A percentile compares a stretch with the other conserved stretches of the same genome.
These are phyloP conservation scores for Drosophila orosa DNA, from an alignment of 1,140 invertebrate genomes.

Conservation along the genomic window DNA sequence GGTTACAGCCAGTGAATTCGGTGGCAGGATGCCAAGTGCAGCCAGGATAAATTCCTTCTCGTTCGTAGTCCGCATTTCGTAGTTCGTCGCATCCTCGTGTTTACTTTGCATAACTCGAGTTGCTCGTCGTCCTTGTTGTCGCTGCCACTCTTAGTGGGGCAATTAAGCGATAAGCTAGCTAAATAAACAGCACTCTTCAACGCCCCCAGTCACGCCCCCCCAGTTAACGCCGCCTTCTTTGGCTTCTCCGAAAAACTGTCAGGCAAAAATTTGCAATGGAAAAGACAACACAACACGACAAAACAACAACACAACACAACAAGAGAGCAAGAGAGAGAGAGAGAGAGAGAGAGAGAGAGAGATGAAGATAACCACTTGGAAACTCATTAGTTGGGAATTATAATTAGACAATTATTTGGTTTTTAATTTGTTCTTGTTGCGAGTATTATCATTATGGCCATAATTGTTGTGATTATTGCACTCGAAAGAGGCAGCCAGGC, in stretches of 20 bases:
- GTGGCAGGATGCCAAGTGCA: conserved; percentile 9
- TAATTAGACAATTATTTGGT: conserved; percentile 79
- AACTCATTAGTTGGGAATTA: conserved; percentile 77
- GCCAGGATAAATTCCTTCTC: not conserved
- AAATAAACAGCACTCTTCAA: conserved; percentile 57
- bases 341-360: not conserved
- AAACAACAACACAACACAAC: conserved; percentile 1
- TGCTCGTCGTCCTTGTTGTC: conserved; percentile 41
- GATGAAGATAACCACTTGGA: conserved; percentile 76
- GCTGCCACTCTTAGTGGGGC: conserved; percentile 57
- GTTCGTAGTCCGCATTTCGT: conserved; percentile 2
- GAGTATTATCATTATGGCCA: conserved; percentile 31
- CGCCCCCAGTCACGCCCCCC: not conserved
- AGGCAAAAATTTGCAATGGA: conserved; percentile 57
- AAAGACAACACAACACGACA: conserved; percentile 54
- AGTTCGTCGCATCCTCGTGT: conserved; percentile 28
- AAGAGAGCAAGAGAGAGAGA: not conserved
- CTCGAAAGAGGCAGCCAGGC: not conserved
- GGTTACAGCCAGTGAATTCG: conserved; percentile 3
- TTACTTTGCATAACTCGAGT: conserved; percentile 35
- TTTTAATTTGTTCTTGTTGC: conserved; percentile 58
- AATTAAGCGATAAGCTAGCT: conserved; percentile 80
- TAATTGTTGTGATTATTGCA: conserved; percentile 46
- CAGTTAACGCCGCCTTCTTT: not conserved
- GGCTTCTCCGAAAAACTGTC: conserved; percentile 8